Evolutionary conservation across 2,888 invertebrate genomes (phyloP).

Genomic region (Helleia helle): DNA sequence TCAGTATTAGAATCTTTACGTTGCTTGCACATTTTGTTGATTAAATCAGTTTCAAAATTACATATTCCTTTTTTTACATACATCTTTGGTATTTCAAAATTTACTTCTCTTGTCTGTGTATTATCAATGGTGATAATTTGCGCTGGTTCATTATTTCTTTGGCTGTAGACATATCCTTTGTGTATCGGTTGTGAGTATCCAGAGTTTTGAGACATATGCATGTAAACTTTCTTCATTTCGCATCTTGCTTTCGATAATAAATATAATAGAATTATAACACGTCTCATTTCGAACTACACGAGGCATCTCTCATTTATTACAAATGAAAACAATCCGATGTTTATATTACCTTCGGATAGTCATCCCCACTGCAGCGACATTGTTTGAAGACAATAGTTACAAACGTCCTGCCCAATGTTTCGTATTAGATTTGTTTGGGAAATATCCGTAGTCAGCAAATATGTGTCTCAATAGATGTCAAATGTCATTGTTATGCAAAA

Average conservation of each 20-base stretch:
- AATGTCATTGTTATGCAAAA: too few relatives aligned
- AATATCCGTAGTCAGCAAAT: too few relatives aligned
- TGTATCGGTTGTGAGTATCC: background rate
- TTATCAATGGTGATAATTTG: conserved; percentile 22
- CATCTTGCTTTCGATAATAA: conserved; percentile 31
- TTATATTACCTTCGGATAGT: conserved; percentile 53
- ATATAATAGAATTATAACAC: conserved; percentile 32
- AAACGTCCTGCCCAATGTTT: conserved; percentile 38
- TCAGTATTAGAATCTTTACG: background rate
- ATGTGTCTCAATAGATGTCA: too few relatives aligned
- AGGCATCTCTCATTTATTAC: conserved; percentile 25
- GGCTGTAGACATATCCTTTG: conserved; percentile 31
- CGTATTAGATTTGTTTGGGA: too few relatives aligned
- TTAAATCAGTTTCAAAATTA: background rate
- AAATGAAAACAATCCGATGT: conserved; percentile 16
- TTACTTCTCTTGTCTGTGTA: background rate
- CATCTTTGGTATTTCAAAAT: background rate
- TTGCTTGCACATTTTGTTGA: background rate
- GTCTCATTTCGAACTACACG: conserved; percentile 34
- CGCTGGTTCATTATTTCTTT: conserved; percentile 28
- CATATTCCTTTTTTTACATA: background rate
- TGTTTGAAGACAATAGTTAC: conserved; percentile 42
- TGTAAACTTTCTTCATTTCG: conserved; percentile 27
- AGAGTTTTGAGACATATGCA: background rate
- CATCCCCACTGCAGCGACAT: conserved; percentile 33